These are phyloP conservation scores for Melieria picta DNA, from an alignment of 2,888 invertebrate species.

Conservation along the genomic window DNA sequence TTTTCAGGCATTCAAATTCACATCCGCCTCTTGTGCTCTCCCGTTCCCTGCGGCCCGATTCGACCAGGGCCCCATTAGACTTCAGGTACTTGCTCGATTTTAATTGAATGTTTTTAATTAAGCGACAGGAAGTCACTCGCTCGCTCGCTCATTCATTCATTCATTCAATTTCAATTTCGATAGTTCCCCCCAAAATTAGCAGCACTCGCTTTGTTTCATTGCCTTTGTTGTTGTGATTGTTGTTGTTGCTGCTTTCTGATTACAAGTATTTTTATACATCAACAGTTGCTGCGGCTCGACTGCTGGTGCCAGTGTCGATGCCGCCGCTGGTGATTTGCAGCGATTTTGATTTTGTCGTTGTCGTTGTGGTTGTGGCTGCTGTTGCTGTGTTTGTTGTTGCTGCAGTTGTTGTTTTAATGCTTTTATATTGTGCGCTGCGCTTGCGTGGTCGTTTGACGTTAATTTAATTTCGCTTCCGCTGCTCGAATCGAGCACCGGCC, in stretches of 20 bases:
- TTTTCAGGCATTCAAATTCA: too few species aligned
- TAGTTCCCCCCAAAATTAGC: background rate
- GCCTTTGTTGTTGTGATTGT: background rate
- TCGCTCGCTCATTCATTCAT: constrained; percentile 18
- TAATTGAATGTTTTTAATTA: constrained; percentile 38
- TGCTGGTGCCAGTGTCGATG: too few species aligned
- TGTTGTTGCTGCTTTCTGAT: background rate
- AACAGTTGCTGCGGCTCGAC: too few species aligned
- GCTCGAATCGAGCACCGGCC: constrained; percentile 14
- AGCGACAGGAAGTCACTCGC: constrained; percentile 40
- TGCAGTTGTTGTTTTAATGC: constrained; percentile 26
- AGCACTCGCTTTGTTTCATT: background rate
- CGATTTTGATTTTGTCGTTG: constrained; percentile 2
- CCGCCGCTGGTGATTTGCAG: constrained; percentile 1
- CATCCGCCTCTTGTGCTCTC: too few species aligned
- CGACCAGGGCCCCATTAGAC: too few species aligned
- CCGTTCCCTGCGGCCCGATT: too few species aligned
- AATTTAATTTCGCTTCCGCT: constrained; percentile 43
- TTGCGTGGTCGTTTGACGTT: constrained; percentile 38
- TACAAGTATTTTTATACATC: too few species aligned
- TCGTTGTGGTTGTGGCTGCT: background rate
- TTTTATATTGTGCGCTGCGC: constrained; percentile 16
- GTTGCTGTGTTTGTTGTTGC: constrained; percentile 21
- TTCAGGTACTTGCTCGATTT: constrained; percentile 11
- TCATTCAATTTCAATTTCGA: constrained; percentile 23